phyloP scores from a whole-genome alignment of 2,888 invertebrate genomes.

The Lasioglossum villosulum region DNA sequence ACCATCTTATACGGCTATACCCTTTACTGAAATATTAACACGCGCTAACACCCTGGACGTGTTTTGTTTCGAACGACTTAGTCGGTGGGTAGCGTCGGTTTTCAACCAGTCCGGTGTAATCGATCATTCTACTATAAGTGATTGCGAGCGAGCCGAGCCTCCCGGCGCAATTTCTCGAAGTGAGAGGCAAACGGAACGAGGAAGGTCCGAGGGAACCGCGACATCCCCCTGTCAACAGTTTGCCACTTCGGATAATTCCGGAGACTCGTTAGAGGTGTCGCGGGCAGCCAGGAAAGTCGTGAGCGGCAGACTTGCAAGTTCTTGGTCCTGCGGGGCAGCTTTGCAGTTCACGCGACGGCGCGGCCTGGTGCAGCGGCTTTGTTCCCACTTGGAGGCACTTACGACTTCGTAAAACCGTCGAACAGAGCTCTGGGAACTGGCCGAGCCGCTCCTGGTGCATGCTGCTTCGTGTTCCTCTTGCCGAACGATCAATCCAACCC shows the following conservation, averaged over 20 bases:
- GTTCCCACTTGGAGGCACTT: constrained; percentile 8
- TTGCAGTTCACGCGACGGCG: background rate
- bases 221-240: constrained; percentile 29
- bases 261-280: constrained; percentile 5
- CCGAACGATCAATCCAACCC: constrained; percentile 15
- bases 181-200: background rate
- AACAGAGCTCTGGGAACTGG: constrained; percentile 7
- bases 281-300: constrained; percentile 3
- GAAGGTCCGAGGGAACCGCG: background rate
- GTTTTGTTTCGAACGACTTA: too few species aligned
- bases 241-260: constrained; percentile 19
- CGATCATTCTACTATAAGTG: too few species aligned
- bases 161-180: too few species aligned
- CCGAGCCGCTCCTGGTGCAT: background rate
- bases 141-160: too few species aligned
- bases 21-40: too few species aligned
- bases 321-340: background rate
- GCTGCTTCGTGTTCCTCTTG: background rate
- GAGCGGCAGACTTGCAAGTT: constrained; percentile 19
- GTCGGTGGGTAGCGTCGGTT: too few species aligned
- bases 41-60: too few species aligned
- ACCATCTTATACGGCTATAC: too few species aligned
- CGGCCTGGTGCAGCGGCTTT: background rate
- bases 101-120: too few species aligned
- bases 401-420: constrained; percentile 12